A percentile compares a stretch with the other conserved stretches of the same genome.
Evolutionary conservation across 2,113 vertebrate genomes (phyloP).

Genomic region (Cyanoliseus patagonus): DNA sequence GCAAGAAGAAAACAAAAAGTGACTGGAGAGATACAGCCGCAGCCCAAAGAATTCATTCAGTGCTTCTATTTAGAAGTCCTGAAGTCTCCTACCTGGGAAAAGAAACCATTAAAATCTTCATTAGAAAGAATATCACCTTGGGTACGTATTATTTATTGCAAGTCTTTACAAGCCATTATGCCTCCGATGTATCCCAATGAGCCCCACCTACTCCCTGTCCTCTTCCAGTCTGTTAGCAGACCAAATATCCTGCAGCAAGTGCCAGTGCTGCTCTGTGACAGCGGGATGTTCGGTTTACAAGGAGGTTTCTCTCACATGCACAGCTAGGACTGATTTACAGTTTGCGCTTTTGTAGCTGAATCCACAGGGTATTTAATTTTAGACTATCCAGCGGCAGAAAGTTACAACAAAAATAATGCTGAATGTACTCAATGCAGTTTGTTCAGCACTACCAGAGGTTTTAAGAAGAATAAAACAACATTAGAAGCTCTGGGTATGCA

Average conservation of each 20-base stretch:
- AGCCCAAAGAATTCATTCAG: conserved; percentile 1
- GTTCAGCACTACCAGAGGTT: not conserved
- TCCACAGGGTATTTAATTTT: not conserved
- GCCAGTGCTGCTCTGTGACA: not conserved
- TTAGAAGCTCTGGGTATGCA: not conserved
- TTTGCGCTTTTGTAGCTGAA: not conserved
- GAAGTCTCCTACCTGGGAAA: conserved; percentile 6
- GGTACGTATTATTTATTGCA: conserved; percentile 29
- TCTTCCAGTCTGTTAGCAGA: not conserved
- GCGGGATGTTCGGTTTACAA: not conserved
- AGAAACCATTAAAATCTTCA: conserved; percentile 52
- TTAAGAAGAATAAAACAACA: not conserved
- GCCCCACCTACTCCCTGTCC: not conserved
- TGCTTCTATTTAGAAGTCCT: not conserved
- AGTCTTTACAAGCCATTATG: not conserved
- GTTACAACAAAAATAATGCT: not conserved
- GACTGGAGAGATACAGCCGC: not conserved
- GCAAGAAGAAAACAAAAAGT: conserved; percentile 11
- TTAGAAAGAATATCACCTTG: conserved; percentile 53
- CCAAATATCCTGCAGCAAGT: not conserved
- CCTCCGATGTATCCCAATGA: not conserved
- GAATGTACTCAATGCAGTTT: not conserved
- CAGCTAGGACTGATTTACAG: not conserved
- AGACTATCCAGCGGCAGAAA: not conserved
- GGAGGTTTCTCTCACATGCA: not conserved